Base-by-base conservation (phyloP, 2,113 vertebrate genomes). In the Perognathus longimembris region DNA sequence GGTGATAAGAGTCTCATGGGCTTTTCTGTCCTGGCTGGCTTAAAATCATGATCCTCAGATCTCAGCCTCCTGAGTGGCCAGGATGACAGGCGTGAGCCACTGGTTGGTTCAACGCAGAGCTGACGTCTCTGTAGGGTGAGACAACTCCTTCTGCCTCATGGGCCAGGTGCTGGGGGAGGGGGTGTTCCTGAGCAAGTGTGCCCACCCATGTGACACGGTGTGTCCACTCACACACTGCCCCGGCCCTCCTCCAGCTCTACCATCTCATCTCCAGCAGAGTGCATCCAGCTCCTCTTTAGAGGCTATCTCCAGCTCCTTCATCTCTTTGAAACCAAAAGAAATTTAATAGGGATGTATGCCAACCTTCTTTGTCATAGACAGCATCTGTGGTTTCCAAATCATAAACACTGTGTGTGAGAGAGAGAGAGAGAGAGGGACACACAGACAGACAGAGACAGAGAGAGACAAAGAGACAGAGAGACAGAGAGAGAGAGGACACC, bases 251-350 rank as follows among this genome's bases (percentile, higher is more conserved):
- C 11, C 32, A 89, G 45, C 20, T 45, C 50, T 5, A 54, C 28
- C 2, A 28, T 24, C 0, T 1, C 4, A n/a, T 79, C 79, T 73
- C 28, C 71, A 28, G 63, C 10, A 2, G 3, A 67, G 17, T 32
- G 50, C 14, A 73, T 74, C 63, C 73, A 70, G 34, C n/a, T 34
- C 87, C 64, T 85, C 70, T 36, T 84, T 70, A 32, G 54, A 69
- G 69, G 40, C 36, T 50, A 86, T 21, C 45, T 85, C 90, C 2
- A 83, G 54, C 17, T 88, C 67, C 36, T 78, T 45, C 88, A 78
- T 88, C 34, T 64, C 61, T 93, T 85, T 73, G 42, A 75, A 93
- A 95, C 26, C 8, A 81, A 85, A 85, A 82, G 14, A 88, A 90
- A 90, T 91, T 67, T 75, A 61, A 59, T 90, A 96, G 89, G 10